These are phyloP conservation scores for Nyctalus aviator DNA, from an alignment of 2,797 vertebrate genomes.

Conservation along the genomic window DNA sequence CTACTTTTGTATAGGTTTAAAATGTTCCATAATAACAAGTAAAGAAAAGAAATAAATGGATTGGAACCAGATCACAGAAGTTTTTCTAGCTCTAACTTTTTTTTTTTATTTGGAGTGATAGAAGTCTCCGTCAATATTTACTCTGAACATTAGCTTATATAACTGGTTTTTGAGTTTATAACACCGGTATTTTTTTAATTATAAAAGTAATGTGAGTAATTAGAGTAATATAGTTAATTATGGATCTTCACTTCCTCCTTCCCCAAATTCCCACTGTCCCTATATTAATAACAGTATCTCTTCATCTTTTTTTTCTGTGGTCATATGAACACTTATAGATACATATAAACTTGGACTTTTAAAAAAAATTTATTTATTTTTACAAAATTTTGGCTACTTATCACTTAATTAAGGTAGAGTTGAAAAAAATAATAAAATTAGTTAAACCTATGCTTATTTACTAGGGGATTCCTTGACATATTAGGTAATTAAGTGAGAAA, in stretches of 20 bases:
- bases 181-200: not conserved
- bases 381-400: not conserved
- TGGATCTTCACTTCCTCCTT: not conserved
- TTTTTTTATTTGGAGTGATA: not conserved
- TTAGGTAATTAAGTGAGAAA: not conserved
- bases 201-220: not conserved
- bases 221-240: not conserved
- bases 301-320: not conserved
- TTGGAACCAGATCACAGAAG: not conserved
- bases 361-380: not conserved
- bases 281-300: not conserved
- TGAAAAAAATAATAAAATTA: not conserved
- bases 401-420: not conserved
- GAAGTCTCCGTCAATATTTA: not conserved
- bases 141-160: not conserved
- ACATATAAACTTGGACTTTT: not conserved
- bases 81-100: not conserved
- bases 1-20: not conserved
- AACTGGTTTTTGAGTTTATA: conserved; percentile 22
- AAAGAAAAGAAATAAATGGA: not conserved
- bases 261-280: not conserved
- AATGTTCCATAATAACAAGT: not conserved
- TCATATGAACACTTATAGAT: not conserved
- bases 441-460: not conserved
- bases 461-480: not conserved